Evolutionary conservation across 1,140 invertebrate species (phyloP), one percentile per base, ranked within the genome.

Genomic region (Drosophila pruinosa): DNA sequence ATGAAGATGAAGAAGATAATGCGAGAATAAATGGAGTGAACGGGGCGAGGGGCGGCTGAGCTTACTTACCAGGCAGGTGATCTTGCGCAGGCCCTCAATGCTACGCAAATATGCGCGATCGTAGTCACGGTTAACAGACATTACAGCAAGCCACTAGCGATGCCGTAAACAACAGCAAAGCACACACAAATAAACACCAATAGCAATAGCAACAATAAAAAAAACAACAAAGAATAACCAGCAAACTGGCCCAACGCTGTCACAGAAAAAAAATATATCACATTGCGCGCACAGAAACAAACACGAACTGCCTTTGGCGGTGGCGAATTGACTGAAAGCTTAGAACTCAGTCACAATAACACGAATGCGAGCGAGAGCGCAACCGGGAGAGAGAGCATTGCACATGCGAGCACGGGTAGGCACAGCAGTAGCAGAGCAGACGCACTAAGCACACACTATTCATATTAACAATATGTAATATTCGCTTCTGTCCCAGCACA

Each of bases 51-150:
- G n/a, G n/a, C n/a, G n/a, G n/a, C n/a, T n/a, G n/a, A n/a, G n/a
- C 45, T 1, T 8, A 58, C 78, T 70, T 75, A 85, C 80, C 80
- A 85, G 39, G 28, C 80, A 85, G 47, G 68, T 62, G 52, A 85
- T 39, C 73, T 85, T 86, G 52, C 59, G 67, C 10, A 85, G 43
- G 22, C 80, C 80, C 47, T 65, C 58, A 57, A 76, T 73, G 73
- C 80, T 85, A 52, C 64, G 80, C 76, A 86, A 56, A 64, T 85
- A 85, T 61, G 73, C 61, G 59, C 81, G 80, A 71, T 85, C 80
- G 36, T 63, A 63, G 53, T 72, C 72, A 48, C 71, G 76, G 21
- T 58, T 73, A 38, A 59, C 72, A 14, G 81, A 73, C 81, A 82
- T 82, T 14, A 0, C 34, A 22, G 10, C n/a, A 14, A 22, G 5